Base-by-base conservation (phyloP, 2,888 invertebrate genomes). In the Chesias legatella region DNA sequence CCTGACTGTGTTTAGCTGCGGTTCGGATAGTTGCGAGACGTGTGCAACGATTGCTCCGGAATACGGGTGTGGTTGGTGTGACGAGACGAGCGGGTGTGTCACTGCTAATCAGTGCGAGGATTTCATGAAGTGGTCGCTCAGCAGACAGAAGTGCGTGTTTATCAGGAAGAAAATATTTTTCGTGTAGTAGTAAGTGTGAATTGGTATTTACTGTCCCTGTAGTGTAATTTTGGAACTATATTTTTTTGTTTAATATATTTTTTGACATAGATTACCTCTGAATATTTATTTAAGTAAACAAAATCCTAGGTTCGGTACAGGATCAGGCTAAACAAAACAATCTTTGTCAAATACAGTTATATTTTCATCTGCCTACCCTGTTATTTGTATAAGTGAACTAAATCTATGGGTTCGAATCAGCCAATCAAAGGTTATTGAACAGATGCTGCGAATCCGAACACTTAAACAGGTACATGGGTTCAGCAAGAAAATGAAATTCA, bases 361-460 rank as follows among this genome's bases (percentile, higher is more conserved):
- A n/a, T n/a, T n/a, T n/a, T n/a, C n/a, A n/a, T n/a, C 13, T 17
- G 13, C 5, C 13, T 17, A 17, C 13, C 13, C 5, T 17, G n/a
- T n/a, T n/a, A n/a, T n/a, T n/a, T n/a, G n/a, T 25, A 25, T 60
- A 49, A 55, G 48, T 43, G 41, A 32, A 43, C 46, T 54, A 50
- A 64, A 68, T 38, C 31, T 7, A 13, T 13, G 28, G 11, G 67
- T 60, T 63, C 61, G 55, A 65, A 60, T 57, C 56, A 56, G 63
- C 61, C 60, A 62, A 61, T 58, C 57, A 60, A 53, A 51, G 53
- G 54, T 72, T 76, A 72, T 75, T 66, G 77, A 77, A 68, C 78
- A 78, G 77, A 77, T 78, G 76, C 62, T 69, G 60, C 76, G 58
- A 60, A 67, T 66, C 66, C 66, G 54, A 60, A 58, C 63, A 68